A percentile compares a stretch with the other conserved stretches of the same genome.
phyloP scores from a whole-genome alignment of 2,888 invertebrate species.

The Cosmopolites sordidus region DNA sequence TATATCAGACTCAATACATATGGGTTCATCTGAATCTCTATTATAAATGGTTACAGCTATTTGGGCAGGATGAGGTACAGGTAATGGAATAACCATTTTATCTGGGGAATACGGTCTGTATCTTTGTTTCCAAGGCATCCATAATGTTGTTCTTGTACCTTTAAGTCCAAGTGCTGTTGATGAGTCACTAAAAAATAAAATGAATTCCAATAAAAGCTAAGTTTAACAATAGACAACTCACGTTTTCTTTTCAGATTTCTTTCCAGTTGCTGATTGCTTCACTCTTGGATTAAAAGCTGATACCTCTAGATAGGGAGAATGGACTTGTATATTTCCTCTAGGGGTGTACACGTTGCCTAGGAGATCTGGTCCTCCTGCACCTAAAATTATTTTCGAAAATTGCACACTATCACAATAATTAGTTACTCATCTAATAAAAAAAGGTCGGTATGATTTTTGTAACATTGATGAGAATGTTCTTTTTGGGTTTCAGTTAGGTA shows the following conservation, averaged over 20 bases:
- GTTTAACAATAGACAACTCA: constrained; percentile 47
- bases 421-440: too few species aligned
- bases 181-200: constrained; percentile 13
- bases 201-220: neutral
- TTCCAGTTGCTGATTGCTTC: constrained; percentile 56
- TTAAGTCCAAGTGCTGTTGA: constrained; percentile 37
- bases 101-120: constrained; percentile 59
- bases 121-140: constrained; percentile 65
- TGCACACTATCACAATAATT: too few species aligned
- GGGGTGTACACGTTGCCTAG: constrained; percentile 74
- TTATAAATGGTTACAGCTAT: constrained; percentile 87
- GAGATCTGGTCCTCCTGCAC: constrained; percentile 69
- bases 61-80: constrained; percentile 84
- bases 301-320: constrained; percentile 79
- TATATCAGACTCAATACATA: constrained; percentile 77
- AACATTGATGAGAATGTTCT: too few species aligned
- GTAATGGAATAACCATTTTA: constrained; percentile 76
- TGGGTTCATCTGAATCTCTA: constrained; percentile 82
- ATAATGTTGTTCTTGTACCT: constrained; percentile 44
- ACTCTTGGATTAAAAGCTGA: constrained; percentile 80
- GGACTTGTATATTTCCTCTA: constrained; percentile 74
- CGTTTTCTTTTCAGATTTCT: constrained; percentile 59
- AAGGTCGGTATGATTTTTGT: too few species aligned
- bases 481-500: too few species aligned
- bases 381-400: constrained; percentile 41